Base-by-base conservation (phyloP, 1,140 invertebrate genomes). In the Diorhabda sublineata region DNA sequence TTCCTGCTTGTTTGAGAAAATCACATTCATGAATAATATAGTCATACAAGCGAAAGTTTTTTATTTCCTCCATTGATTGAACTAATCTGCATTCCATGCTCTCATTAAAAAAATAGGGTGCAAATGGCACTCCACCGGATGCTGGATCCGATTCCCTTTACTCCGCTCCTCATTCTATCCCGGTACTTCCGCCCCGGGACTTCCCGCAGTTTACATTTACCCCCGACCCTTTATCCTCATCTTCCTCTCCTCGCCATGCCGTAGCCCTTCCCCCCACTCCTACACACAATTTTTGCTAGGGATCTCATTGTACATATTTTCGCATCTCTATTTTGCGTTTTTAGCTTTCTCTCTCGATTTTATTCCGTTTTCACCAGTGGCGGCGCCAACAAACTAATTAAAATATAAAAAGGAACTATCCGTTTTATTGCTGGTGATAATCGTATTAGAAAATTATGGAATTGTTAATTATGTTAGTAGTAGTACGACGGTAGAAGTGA, bases 301-400 rank as follows among this genome's bases (percentile, higher is more conserved):
- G 75, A 76, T 75, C 77, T 78, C 76, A 77, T 79, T 76, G 78
- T 77, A 77, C 77, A 79, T 77, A 79, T 78, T 78, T 78, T 78
- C 77, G 78, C 77, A 73, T 80, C 78, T 80, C 78, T 80, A 80
- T 80, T 80, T 80, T 80, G 75, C 77, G 77, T 79, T 80, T 80
- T 80, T 79, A 78, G 74, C 76, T 75, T 71, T 75, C 74, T 75
- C 73, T 74, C 73, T 71, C 71, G 73, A 75, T 75, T 77, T 77
- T 77, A 75, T 73, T 77, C 73, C 58, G 9, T 68, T 68, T 64
- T 43, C 47, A 52, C 6, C 47, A 52, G 47, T 6, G 47, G n/a
- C 47, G 47, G 47, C 47, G 47, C n/a, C 6, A 2, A 52, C 6
- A 52, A 52, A 52, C 6, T 52, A 26, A 26, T 26, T 26, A 26